Evolutionary conservation across 2,888 invertebrate species (phyloP).

Genomic region (Poecilus cupreus): DNA sequence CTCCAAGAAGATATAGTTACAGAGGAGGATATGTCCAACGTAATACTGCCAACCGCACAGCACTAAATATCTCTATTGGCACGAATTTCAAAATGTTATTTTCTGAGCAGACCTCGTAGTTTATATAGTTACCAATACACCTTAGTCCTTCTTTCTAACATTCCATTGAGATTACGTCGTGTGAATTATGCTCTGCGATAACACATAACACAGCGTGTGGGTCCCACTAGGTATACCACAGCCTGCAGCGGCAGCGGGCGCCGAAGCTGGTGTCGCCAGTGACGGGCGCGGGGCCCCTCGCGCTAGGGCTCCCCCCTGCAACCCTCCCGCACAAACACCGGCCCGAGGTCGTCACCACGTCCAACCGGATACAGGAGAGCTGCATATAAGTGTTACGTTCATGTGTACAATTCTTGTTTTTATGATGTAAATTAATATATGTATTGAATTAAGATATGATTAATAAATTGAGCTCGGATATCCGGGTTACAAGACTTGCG

Average conservation of each 20-base stretch:
- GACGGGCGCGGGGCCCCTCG: conserved; percentile 69
- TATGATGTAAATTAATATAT: conserved; percentile 71
- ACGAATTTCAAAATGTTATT: no score
- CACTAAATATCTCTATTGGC: no score
- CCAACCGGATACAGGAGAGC: conserved; percentile 92
- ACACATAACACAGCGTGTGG: conserved; percentile 62
- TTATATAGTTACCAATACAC: no score
- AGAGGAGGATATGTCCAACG: no score
- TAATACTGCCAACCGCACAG: no score
- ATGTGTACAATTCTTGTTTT: conserved; percentile 70
- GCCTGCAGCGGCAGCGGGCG: conserved; percentile 74
- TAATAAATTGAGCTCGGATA: conserved; percentile 48
- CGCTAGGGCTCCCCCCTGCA: conserved; percentile 72
- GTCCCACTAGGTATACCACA: conserved; percentile 85
- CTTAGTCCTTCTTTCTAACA: no score
- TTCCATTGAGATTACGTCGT: no score
- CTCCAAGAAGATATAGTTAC: no score
- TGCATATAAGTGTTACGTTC: conserved; percentile 82
- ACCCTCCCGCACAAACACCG: conserved; percentile 80
- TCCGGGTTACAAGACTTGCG: conserved; percentile 32
- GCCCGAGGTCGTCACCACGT: conserved; percentile 90
- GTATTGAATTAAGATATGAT: conserved; percentile 64
- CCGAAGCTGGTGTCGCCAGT: conserved; percentile 39
- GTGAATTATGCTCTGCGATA: not conserved
- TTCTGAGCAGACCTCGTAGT: no score